Base-by-base conservation (phyloP, 2,113 vertebrate species). In the Emydura subglobosa region DNA sequence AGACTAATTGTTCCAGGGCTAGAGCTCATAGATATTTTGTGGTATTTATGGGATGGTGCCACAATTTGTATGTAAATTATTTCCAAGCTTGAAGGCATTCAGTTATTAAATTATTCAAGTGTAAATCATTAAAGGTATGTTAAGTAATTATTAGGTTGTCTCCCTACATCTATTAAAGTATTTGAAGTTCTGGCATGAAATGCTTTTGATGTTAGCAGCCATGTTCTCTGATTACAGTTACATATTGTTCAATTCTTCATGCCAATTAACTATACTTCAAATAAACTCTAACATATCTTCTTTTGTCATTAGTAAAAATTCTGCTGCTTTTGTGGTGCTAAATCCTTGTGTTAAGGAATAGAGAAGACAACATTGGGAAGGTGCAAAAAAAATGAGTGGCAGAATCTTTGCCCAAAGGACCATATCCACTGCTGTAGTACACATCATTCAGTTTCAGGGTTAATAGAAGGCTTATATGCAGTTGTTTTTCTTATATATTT, bases 251-350 rank as follows among this genome's bases (percentile, higher is more conserved):
- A 31, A 53, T 59, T 72, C 44, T 61, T 83, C 31, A 83, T 1
- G 3, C 1, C 24, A 53, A 85, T 34, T n/a, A 93, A 88, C 92
- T 51, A 88, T 17, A 31, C 9, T 2, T 44, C 7, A 47, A 53
- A 88, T 51, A 65, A 72, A 21, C 3, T 12, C 42, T 49, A 2
- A 1, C 0, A 88, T 39, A 19, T 76, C 3, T 59, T 11, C 10
- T 2, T 42, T 50, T 44, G 42, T 65, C 22, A 34, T 83, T 54
- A 11, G 10, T 74, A 47, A 31, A 65, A 25, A 47, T 39, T 44
- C 19, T 61, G 17, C n/a, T 68, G 61, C 53, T 22, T 14, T n/a
- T n/a, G 5, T 31, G 2, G 3, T 82, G 2, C 51, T 21, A 76
- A 93, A 87, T 89, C 7, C 1, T 7, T 1, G 0, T 14, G 12